These are phyloP conservation scores for Apaloderma vittatum DNA, from an alignment of 2,113 vertebrate genomes.

Conservation along the genomic window DNA sequence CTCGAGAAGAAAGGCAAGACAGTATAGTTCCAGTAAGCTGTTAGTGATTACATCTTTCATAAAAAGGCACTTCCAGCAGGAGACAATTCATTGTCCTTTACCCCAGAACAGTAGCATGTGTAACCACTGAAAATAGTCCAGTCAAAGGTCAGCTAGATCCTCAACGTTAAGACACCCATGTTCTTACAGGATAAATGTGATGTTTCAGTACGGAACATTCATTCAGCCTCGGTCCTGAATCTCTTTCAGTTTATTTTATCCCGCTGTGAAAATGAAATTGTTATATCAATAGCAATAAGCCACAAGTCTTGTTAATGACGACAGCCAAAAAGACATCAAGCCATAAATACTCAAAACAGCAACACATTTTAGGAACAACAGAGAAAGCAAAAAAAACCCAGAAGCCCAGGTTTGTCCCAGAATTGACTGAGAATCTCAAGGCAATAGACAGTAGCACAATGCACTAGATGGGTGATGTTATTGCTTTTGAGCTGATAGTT, in stretches of 20 bases:
- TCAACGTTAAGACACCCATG: not conserved
- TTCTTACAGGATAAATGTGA: not conserved
- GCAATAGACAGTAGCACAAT: not conserved
- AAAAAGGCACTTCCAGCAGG: not conserved
- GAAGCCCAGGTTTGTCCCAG: not conserved
- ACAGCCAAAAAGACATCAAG: not conserved
- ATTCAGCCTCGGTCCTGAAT: not conserved
- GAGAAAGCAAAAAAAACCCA: not conserved
- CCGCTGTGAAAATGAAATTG: not conserved
- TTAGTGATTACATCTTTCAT: not conserved
- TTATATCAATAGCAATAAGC: not conserved
- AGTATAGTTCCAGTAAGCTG: not conserved
- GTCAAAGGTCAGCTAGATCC: not conserved
- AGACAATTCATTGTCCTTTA: not conserved
- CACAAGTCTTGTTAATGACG: constrained; percentile 5
- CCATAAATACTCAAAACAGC: not conserved
- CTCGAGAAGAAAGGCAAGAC: not conserved
- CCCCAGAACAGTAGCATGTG: not conserved
- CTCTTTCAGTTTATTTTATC: not conserved
- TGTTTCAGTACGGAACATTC: not conserved
- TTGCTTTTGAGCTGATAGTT: not conserved
- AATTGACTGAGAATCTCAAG: not conserved
- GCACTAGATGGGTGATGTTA: not conserved
- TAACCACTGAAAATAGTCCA: not conserved
- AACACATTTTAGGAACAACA: not conserved